A percentile compares a stretch with the other conserved stretches of the same genome.
Evolutionary conservation across 1,140 invertebrate species (phyloP).

Genomic region (Achroia grisella): DNA sequence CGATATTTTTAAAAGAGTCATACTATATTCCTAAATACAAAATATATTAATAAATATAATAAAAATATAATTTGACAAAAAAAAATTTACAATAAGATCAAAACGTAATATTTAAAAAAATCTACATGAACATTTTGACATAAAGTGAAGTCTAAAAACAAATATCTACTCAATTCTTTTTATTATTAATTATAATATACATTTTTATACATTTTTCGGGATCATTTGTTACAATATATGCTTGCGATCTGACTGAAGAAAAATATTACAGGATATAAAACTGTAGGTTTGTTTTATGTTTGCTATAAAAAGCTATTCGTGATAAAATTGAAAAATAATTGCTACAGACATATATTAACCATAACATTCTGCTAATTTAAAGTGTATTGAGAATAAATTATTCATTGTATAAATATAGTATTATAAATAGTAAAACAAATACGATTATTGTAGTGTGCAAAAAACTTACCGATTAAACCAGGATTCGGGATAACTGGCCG

Average conservation of each 20-base stretch:
- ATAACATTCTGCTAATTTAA: neutral
- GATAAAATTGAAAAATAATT: constrained; percentile 2
- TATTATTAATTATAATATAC: too few relatives aligned
- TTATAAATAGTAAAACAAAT: neutral
- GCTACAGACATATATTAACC: neutral
- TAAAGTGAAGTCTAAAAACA: too few relatives aligned
- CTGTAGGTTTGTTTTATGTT: neutral
- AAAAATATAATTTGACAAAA: too few relatives aligned
- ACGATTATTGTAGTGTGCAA: neutral
- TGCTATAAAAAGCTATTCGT: neutral
- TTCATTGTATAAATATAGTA: neutral
- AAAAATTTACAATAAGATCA: too few relatives aligned
- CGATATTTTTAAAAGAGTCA: too few relatives aligned
- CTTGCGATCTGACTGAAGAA: neutral
- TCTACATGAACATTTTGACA: too few relatives aligned
- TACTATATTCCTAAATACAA: too few relatives aligned
- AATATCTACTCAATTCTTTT: too few relatives aligned
- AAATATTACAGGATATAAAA: neutral
- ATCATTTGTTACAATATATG: neutral
- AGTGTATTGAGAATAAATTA: neutral
- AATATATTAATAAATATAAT: too few relatives aligned
- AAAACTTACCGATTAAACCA: constrained; percentile 8
- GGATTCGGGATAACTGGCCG: constrained; percentile 1
- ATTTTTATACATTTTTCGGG: too few relatives aligned
- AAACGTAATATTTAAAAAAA: too few relatives aligned